Conservation (phyloP, 2,797 vertebrate species). For the Muscicapa striata region DNA sequence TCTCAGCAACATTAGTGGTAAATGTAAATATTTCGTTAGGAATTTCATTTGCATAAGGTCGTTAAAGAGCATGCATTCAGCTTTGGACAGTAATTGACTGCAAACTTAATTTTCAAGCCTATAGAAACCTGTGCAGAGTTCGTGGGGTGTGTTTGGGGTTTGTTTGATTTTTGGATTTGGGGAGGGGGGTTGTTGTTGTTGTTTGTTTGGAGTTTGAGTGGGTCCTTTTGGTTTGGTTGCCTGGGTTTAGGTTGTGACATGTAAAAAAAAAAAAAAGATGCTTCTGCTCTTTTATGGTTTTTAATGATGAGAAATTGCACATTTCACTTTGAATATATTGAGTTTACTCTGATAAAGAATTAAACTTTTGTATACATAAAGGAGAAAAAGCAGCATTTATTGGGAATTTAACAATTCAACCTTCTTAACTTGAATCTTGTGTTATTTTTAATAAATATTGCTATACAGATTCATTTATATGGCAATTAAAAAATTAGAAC, state of each 20-base stretch:
- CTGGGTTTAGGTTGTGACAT: neutral
- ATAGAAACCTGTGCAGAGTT: neutral
- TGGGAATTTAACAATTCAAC: slow-evolving; percentile 31
- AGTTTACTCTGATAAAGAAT: slow-evolving; percentile 19
- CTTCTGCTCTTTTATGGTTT: neutral
- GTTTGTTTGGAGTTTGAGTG: neutral
- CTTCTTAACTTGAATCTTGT: slow-evolving; percentile 57
- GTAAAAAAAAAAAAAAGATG: neutral
- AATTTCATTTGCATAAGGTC: neutral
- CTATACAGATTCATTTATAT: slow-evolving; percentile 63
- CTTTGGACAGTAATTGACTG: neutral
- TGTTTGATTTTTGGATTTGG: neutral
- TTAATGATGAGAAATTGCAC: neutral
- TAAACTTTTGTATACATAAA: neutral
- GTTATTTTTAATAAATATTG: slow-evolving; percentile 52
- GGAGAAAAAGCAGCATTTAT: slow-evolving; percentile 49
- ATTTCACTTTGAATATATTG: neutral
- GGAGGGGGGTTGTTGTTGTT: neutral
- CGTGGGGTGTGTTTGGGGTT: neutral
- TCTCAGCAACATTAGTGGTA: neutral
- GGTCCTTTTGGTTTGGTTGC: neutral
- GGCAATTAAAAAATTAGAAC: slow-evolving; percentile 46
- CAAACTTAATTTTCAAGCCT: neutral
- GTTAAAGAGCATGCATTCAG: neutral
- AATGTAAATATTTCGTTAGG: slow-evolving; percentile 14